phyloP scores from a whole-genome alignment of 2,113 vertebrate genomes.

The Xiphias gladius region DNA sequence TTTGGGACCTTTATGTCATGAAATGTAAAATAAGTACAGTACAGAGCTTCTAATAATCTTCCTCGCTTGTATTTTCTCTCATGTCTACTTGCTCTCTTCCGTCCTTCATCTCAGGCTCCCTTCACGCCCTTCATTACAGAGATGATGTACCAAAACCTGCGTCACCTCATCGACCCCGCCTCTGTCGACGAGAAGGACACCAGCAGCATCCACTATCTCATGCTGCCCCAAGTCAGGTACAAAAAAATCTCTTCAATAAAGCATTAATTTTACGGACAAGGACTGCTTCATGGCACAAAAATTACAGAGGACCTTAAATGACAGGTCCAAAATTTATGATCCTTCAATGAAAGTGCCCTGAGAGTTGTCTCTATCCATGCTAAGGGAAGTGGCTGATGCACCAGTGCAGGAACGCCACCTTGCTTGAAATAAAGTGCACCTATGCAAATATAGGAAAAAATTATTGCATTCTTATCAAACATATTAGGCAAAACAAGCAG shows the following conservation, averaged over 20 bases:
- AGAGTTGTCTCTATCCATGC: background rate
- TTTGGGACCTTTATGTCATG: constrained; percentile 39
- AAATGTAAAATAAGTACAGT: constrained; percentile 56
- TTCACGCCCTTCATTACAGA: constrained; percentile 99
- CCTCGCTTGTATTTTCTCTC: constrained; percentile 18
- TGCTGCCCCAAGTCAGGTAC: constrained; percentile 95
- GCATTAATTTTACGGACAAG: background rate
- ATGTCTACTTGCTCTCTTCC: constrained; percentile 26
- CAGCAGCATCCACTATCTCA: constrained; percentile 97
- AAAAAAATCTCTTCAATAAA: constrained; percentile 54
- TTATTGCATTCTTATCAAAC: background rate
- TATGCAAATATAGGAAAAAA: too few species aligned
- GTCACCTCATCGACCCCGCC: constrained; percentile 89
- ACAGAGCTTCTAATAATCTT: constrained; percentile 35
- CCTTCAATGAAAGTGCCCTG: background rate
- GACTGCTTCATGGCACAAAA: background rate
- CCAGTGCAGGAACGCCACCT: background rate
- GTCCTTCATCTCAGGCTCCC: constrained; percentile 87
- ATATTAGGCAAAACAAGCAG: background rate
- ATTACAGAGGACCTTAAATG: background rate
- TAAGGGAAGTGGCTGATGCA: background rate
- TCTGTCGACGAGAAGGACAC: constrained; percentile 92
- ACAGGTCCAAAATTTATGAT: background rate
- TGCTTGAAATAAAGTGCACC: background rate
- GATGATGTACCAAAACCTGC: constrained; percentile 98